phyloP scores from a whole-genome alignment of 2,888 invertebrate species.

The Habroteleia sp. region DNA sequence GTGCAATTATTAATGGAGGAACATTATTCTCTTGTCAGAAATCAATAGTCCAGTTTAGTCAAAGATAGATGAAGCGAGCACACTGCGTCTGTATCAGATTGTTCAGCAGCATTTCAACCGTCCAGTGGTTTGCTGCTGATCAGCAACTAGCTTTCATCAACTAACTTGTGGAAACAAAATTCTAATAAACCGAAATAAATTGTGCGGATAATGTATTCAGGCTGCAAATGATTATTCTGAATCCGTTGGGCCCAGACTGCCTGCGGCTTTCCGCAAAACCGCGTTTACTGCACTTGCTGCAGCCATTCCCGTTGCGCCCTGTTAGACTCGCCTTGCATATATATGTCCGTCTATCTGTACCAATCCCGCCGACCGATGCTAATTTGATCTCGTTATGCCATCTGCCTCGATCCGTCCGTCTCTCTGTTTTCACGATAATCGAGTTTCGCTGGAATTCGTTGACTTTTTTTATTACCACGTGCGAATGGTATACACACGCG shows the following conservation, averaged over 20 bases:
- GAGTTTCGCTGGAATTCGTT: slow-evolving; percentile 59
- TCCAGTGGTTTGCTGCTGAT: neutral
- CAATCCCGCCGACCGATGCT: slow-evolving; percentile 62
- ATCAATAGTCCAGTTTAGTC: slow-evolving; percentile 74
- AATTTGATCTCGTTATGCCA: slow-evolving; percentile 74
- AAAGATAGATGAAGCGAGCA: slow-evolving; percentile 28
- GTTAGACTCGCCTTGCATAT: slow-evolving; percentile 45
- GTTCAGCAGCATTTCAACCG: slow-evolving; percentile 9
- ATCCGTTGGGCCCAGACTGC: slow-evolving; percentile 74
- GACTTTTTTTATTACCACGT: slow-evolving; percentile 35
- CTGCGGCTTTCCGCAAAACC: slow-evolving; percentile 76
- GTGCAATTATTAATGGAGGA: slow-evolving; percentile 78
- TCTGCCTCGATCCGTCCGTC: slow-evolving; percentile 60
- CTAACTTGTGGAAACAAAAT: slow-evolving; percentile 77
- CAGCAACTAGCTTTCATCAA: slow-evolving; percentile 26
- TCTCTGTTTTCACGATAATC: slow-evolving; percentile 64
- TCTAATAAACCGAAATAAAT: slow-evolving; percentile 78
- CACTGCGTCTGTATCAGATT: neutral
- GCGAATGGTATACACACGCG: slow-evolving; percentile 1
- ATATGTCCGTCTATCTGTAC: slow-evolving; percentile 51
- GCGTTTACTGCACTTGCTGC: slow-evolving; percentile 58
- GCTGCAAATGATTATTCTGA: slow-evolving; percentile 79
- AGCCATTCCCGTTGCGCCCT: slow-evolving; percentile 60
- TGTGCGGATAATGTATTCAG: slow-evolving; percentile 78
- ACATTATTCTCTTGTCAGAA: slow-evolving; percentile 78